Evolutionary conservation across 2,888 invertebrate species (phyloP).

Genomic region (Aphidius colemani): DNA sequence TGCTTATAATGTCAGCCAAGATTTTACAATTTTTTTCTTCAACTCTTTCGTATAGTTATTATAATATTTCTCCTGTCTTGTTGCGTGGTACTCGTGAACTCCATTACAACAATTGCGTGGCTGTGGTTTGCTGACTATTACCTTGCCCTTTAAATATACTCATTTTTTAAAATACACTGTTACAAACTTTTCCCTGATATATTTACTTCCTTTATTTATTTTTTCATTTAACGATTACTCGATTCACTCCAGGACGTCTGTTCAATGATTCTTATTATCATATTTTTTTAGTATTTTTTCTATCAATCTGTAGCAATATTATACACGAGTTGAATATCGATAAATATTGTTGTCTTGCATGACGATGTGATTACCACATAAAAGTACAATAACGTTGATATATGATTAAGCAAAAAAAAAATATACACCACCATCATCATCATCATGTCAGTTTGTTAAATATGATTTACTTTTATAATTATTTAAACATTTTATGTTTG

Average conservation of each 20-base stretch:
- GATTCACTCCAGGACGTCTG: slow-evolving; percentile 2
- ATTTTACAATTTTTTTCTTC: too few relatives aligned
- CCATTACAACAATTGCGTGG: slow-evolving; percentile 20
- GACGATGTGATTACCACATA: slow-evolving; percentile 13
- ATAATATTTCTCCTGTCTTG: too few relatives aligned
- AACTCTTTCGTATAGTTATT: too few relatives aligned
- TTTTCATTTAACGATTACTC: slow-evolving; percentile 2
- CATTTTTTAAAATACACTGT: too few relatives aligned
- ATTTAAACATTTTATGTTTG: too few relatives aligned
- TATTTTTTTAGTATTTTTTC: too few relatives aligned
- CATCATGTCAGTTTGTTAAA: too few relatives aligned
- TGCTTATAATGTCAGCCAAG: slow-evolving; percentile 8
- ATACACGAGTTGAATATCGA: slow-evolving; percentile 19
- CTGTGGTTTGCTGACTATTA: slow-evolving; percentile 30
- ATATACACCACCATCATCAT: too few relatives aligned
- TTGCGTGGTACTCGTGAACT: too few relatives aligned
- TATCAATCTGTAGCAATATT: slow-evolving; percentile 3
- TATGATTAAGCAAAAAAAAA: too few relatives aligned
- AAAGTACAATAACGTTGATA: neutral
- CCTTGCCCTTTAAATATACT: slow-evolving; percentile 22
- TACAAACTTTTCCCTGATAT: neutral
- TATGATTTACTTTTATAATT: too few relatives aligned
- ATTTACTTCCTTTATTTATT: neutral
- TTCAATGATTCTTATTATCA: neutral
- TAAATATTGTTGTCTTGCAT: slow-evolving; percentile 6